Percentiles rank a stretch among this genome's conserved stretches.
Conservation (phyloP, 2,888 invertebrate genomes). For the Athrips mouffetella region DNA sequence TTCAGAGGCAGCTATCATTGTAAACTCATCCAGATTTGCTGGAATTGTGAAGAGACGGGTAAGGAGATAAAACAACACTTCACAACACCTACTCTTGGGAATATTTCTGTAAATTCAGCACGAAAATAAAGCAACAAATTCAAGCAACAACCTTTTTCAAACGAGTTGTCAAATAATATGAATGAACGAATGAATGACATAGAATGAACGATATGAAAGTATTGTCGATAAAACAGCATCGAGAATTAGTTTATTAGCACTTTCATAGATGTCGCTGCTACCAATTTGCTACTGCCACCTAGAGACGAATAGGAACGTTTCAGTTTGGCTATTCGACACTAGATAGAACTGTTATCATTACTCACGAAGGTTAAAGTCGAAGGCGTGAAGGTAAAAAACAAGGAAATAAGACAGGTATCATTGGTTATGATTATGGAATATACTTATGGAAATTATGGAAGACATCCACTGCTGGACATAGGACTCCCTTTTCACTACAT, state of each 20-base stretch:
- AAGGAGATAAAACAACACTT: neutral
- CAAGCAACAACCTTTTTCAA: neutral
- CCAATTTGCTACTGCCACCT: neutral
- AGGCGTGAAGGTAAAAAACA: too few relatives aligned
- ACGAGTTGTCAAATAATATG: neutral
- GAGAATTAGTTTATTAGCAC: neutral
- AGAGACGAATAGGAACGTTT: neutral
- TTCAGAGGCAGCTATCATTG: slow-evolving; percentile 94
- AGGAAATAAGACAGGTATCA: too few relatives aligned
- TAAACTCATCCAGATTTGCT: slow-evolving; percentile 94
- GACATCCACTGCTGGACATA: too few relatives aligned
- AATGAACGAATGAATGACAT: neutral
- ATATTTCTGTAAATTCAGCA: neutral
- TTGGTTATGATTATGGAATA: too few relatives aligned
- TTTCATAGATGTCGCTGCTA: neutral
- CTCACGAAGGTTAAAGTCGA: too few relatives aligned
- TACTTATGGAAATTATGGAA: too few relatives aligned
- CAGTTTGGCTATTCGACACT: neutral
- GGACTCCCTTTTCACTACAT: too few relatives aligned
- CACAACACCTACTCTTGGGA: neutral
- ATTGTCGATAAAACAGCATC: slow-evolving; percentile 4
- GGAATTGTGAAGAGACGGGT: slow-evolving; percentile 29
- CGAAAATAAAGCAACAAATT: neutral
- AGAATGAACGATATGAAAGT: slow-evolving; percentile 21
- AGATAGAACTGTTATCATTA: slow-evolving; percentile 3